These are phyloP conservation scores for Drosophila pseudoananassae DNA, from an alignment of 1,140 invertebrate genomes.

Conservation along the genomic window DNA sequence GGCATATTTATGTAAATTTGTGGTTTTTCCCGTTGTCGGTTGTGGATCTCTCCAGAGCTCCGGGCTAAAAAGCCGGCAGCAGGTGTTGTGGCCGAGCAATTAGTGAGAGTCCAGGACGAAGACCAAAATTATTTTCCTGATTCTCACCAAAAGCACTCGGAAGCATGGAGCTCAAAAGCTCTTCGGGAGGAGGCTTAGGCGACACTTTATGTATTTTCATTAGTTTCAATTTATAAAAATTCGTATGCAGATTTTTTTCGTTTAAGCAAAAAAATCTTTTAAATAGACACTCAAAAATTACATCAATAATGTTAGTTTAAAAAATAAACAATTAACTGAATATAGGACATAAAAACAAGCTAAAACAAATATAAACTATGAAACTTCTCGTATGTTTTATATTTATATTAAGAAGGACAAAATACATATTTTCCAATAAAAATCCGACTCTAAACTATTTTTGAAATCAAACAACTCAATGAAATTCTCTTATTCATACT, in stretches of 20 bases:
- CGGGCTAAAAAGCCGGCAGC: slow-evolving; percentile 43
- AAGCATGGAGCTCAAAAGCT: neutral
- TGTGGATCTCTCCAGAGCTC: slow-evolving; percentile 41
- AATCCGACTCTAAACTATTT: too few relatives aligned
- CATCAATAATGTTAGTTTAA: too few relatives aligned
- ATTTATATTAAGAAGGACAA: too few relatives aligned
- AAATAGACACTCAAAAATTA: neutral
- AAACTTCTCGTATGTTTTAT: too few relatives aligned
- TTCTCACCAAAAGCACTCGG: slow-evolving; percentile 23
- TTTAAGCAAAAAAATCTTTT: neutral
- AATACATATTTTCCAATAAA: too few relatives aligned
- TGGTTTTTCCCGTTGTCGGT: slow-evolving; percentile 62
- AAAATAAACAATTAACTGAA: too few relatives aligned
- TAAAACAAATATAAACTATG: too few relatives aligned
- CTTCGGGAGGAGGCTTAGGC: neutral
- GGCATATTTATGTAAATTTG: slow-evolving; percentile 82
- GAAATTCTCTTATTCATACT: neutral
- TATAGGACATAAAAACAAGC: too few relatives aligned
- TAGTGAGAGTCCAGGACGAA: slow-evolving; percentile 53
- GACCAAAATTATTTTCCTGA: slow-evolving; percentile 34
- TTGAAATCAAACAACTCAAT: too few relatives aligned
- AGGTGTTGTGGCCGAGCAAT: slow-evolving; percentile 75
- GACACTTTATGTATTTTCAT: slow-evolving; percentile 6
- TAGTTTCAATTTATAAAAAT: slow-evolving; percentile 2
- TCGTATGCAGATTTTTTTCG: neutral